These are phyloP conservation scores for Latheticus oryzae DNA, from an alignment of 2,888 invertebrate species.

Conservation along the genomic window DNA sequence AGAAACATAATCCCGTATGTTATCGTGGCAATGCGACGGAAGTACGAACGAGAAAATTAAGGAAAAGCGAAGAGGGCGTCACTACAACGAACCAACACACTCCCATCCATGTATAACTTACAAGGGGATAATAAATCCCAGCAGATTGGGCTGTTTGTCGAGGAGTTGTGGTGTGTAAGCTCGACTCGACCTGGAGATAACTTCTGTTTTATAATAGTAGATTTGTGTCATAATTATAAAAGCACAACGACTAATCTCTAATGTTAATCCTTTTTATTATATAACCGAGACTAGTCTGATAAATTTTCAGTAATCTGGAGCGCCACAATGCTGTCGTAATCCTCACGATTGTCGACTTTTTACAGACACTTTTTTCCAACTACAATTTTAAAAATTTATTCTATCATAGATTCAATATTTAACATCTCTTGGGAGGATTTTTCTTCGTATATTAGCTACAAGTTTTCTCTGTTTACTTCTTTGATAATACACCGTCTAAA, in stretches of 20 bases:
- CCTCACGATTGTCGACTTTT: slow-evolving; percentile 14
- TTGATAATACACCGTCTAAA: too few relatives aligned
- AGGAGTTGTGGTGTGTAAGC: slow-evolving; percentile 42
- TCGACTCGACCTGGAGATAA: slow-evolving; percentile 40
- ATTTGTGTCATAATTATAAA: slow-evolving; percentile 44
- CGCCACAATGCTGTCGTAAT: slow-evolving; percentile 16
- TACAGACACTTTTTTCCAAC: too few relatives aligned
- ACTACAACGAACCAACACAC: slow-evolving; percentile 22
- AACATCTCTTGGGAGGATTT: slow-evolving; percentile 20
- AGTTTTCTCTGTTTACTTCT: too few relatives aligned
- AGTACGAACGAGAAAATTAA: slow-evolving; percentile 38
- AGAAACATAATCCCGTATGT: slow-evolving; percentile 49
- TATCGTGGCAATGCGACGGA: slow-evolving; percentile 33
- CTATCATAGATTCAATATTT: slow-evolving; percentile 24
- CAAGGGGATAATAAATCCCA: slow-evolving; percentile 40
- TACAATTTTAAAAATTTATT: slow-evolving; percentile 20
- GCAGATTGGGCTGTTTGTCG: slow-evolving; percentile 40
- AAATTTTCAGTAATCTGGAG: slow-evolving; percentile 23
- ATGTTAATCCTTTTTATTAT: slow-evolving; percentile 40
- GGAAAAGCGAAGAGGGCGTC: slow-evolving; percentile 34
- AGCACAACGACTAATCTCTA: slow-evolving; percentile 44
- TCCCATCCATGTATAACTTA: slow-evolving; percentile 38
- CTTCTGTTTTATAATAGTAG: slow-evolving; percentile 44
- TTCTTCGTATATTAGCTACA: slow-evolving; percentile 14
- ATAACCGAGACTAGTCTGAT: slow-evolving; percentile 28